These are phyloP conservation scores for Ennomos quercinarius DNA, from an alignment of 2,888 invertebrate genomes.

Conservation along the genomic window DNA sequence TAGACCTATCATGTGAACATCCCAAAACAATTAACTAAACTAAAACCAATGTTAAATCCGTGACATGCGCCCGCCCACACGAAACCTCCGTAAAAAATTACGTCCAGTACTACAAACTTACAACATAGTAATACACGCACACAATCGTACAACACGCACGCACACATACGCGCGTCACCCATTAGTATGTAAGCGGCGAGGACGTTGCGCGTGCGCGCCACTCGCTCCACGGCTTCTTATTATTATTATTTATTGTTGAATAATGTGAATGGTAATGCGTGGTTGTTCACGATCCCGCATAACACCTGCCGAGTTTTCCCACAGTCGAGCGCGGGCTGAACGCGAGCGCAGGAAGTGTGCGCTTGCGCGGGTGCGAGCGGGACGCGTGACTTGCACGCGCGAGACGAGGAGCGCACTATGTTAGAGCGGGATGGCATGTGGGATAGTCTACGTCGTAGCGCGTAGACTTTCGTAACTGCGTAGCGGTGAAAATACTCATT, in stretches of 20 bases:
- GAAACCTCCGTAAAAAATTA: slow-evolving; percentile 65
- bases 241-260: slow-evolving; percentile 86
- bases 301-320: slow-evolving; percentile 87
- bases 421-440: slow-evolving; percentile 55
- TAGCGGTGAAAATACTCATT: slow-evolving; percentile 39
- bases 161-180: slow-evolving; percentile 65
- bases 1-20: slow-evolving; percentile 58
- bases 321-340: slow-evolving; percentile 76
- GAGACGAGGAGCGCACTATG: slow-evolving; percentile 51
- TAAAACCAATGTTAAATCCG: slow-evolving; percentile 71
- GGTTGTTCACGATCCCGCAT: slow-evolving; percentile 86
- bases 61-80: slow-evolving; percentile 82
- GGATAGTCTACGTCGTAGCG: slow-evolving; percentile 54
- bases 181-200: slow-evolving; percentile 75
- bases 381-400: slow-evolving; percentile 77
- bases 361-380: slow-evolving; percentile 72
- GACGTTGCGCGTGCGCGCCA: slow-evolving; percentile 82
- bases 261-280: slow-evolving; percentile 86
- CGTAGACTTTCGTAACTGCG: slow-evolving; percentile 41
- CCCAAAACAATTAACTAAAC: slow-evolving; percentile 77
- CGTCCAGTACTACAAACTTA: slow-evolving; percentile 53
- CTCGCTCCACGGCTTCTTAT: slow-evolving; percentile 84
- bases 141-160: slow-evolving; percentile 46
- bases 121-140: slow-evolving; percentile 47
- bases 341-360: slow-evolving; percentile 79